phyloP scores from a whole-genome alignment of 2,888 invertebrate genomes.

The Nymphalis c-album region DNA sequence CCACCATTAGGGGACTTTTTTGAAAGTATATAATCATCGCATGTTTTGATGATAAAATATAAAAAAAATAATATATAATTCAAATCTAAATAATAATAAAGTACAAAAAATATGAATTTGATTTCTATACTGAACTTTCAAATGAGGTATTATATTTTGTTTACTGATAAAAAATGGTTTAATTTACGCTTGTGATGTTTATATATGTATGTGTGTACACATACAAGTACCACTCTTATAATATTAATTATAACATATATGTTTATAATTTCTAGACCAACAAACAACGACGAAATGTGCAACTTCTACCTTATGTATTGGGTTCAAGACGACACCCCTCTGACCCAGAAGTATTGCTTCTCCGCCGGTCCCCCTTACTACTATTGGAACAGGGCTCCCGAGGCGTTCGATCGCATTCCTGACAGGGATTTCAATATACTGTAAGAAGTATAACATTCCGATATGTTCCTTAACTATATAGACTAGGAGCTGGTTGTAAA shows the following conservation, averaged over 20 bases:
- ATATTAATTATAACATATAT: not conserved
- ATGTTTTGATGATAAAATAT: no score
- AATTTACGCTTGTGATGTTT: no score
- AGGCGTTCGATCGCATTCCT: slow-evolving; percentile 88
- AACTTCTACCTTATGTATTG: slow-evolving; percentile 98
- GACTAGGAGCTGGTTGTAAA: not conserved
- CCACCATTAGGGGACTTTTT: no score
- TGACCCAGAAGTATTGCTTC: slow-evolving; percentile 91
- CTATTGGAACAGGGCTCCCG: slow-evolving; percentile 86
- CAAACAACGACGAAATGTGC: slow-evolving; percentile 96
- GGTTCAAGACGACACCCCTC: slow-evolving; percentile 87
- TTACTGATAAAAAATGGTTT: no score
- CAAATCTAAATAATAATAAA: no score
- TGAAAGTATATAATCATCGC: no score
- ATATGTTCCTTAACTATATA: slow-evolving; percentile 3
- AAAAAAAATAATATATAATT: no score
- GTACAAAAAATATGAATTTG: no score
- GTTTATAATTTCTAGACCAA: slow-evolving; percentile 79
- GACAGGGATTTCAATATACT: slow-evolving; percentile 83
- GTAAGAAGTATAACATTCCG: slow-evolving; percentile 41
- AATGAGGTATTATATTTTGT: no score
- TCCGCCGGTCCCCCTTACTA: slow-evolving; percentile 91
- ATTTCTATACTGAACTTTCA: no score
- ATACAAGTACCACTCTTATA: no score
- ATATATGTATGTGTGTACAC: no score